Evolutionary conservation across 2,888 invertebrate genomes (phyloP).

Genomic region (Parascotia fuliginaria): DNA sequence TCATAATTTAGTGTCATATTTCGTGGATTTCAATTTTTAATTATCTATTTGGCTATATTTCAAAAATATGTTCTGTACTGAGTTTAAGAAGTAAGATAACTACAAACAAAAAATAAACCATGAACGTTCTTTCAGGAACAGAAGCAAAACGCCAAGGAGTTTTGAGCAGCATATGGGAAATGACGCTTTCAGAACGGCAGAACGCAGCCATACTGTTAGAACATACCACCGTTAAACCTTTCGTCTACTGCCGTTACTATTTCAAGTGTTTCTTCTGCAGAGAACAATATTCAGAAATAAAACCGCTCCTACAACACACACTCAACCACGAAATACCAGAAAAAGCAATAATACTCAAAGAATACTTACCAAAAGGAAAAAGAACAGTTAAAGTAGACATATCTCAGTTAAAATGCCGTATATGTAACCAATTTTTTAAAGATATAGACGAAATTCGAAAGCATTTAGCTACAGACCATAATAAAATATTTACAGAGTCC

Average conservation of each 20-base stretch:
- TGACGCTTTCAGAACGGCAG: conserved; percentile 68
- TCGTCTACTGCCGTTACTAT: conserved; percentile 69
- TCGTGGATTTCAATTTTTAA: no score
- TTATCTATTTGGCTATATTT: no score
- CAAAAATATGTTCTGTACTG: no score
- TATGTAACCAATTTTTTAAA: conserved; percentile 49
- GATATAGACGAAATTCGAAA: conserved; percentile 56
- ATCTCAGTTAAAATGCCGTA: conserved; percentile 63
- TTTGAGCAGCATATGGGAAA: conserved; percentile 70
- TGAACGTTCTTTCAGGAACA: conserved; percentile 56
- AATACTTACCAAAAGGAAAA: conserved; percentile 66
- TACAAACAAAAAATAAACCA: conserved; percentile 19
- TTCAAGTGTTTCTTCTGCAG: conserved; percentile 73
- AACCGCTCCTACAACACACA: conserved; percentile 57
- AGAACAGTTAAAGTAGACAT: conserved; percentile 71
- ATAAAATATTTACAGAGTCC: conserved; percentile 59
- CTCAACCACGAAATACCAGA: conserved; percentile 57
- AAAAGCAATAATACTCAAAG: conserved; percentile 52
- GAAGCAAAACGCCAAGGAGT: conserved; percentile 52
- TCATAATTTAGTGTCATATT: no score
- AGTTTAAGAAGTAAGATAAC: no score
- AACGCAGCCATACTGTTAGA: conserved; percentile 66
- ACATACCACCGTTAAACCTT: conserved; percentile 62
- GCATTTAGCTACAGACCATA: conserved; percentile 58
- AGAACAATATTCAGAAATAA: conserved; percentile 62